Percentiles rank a stretch among this genome's conserved stretches.
Conservation (phyloP, 2,113 vertebrate species). For the Tragelaphus buxtoni region DNA sequence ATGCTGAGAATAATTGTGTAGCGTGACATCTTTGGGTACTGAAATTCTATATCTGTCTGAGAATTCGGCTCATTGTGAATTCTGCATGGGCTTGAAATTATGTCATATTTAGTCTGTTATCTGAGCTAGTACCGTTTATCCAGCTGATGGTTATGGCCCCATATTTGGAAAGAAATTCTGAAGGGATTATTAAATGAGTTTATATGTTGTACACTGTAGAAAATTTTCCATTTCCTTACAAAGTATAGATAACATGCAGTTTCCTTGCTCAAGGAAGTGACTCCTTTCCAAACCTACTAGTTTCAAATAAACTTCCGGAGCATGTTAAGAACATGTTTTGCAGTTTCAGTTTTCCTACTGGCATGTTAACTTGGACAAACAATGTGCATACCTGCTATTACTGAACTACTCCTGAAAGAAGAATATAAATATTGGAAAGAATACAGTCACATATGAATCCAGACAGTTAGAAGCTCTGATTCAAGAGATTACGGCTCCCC, state of each 20-base stretch:
- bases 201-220: not conserved
- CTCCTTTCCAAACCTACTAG: not conserved
- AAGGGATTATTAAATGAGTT: not conserved
- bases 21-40: not conserved
- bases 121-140: not conserved
- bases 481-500: conserved; percentile 82
- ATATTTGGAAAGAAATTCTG: not conserved
- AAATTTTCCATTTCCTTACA: not conserved
- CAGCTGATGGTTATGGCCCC: not conserved
- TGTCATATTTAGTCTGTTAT: not conserved
- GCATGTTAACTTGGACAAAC: not conserved
- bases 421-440: conserved; percentile 90
- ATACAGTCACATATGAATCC: conserved; percentile 93
- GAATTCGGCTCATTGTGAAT: not conserved
- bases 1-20: not conserved
- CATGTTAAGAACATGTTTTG: not conserved
- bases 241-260: not conserved
- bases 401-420: conserved; percentile 93
- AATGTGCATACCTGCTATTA: conserved; percentile 86
- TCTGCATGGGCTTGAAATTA: not conserved
- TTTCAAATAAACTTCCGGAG: not conserved
- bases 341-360: not conserved
- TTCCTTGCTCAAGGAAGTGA: not conserved
- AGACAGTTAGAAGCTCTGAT: conserved; percentile 90
- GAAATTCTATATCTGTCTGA: not conserved